Conservation (phyloP, 2,888 invertebrate genomes). For the Laothoe populi region DNA sequence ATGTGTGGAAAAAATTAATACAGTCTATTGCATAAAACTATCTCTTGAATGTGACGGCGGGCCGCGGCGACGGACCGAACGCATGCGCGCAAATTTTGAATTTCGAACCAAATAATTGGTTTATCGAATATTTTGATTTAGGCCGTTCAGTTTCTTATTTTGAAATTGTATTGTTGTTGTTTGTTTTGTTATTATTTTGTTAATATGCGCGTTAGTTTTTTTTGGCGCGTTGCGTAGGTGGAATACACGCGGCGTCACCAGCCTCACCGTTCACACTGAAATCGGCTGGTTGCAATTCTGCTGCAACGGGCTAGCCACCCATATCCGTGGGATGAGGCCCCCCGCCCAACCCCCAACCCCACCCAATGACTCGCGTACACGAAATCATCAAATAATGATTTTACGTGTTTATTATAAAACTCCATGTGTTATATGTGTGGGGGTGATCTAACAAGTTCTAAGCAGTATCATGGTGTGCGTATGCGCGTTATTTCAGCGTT, state of each 20-base stretch:
- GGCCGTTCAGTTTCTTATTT: constrained; percentile 51
- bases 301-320: constrained; percentile 64
- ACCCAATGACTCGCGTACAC: constrained; percentile 71
- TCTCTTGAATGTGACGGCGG: constrained; percentile 81
- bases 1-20: constrained; percentile 73
- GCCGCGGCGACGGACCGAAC: constrained; percentile 66
- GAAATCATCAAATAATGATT: constrained; percentile 85
- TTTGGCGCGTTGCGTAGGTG: constrained; percentile 80
- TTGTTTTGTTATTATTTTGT: constrained; percentile 43
- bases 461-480: constrained; percentile 34
- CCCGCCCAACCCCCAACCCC: constrained; percentile 53
- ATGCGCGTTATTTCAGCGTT: constrained; percentile 50
- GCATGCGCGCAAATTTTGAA: constrained; percentile 81
- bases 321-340: constrained; percentile 57
- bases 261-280: constrained; percentile 83
- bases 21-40: constrained; percentile 83
- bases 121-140: constrained; percentile 66
- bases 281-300: constrained; percentile 71
- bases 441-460: constrained; percentile 44
- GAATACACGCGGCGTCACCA: constrained; percentile 79
- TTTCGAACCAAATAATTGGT: constrained; percentile 70
- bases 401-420: constrained; percentile 81
- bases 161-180: constrained; percentile 44
- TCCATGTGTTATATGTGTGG: constrained; percentile 38
- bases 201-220: constrained; percentile 62